A percentile compares a stretch with the other conserved stretches of the same genome.
Evolutionary conservation across 1,140 invertebrate species (phyloP).

Genomic region (silkworm (Bombyx mori)): DNA sequence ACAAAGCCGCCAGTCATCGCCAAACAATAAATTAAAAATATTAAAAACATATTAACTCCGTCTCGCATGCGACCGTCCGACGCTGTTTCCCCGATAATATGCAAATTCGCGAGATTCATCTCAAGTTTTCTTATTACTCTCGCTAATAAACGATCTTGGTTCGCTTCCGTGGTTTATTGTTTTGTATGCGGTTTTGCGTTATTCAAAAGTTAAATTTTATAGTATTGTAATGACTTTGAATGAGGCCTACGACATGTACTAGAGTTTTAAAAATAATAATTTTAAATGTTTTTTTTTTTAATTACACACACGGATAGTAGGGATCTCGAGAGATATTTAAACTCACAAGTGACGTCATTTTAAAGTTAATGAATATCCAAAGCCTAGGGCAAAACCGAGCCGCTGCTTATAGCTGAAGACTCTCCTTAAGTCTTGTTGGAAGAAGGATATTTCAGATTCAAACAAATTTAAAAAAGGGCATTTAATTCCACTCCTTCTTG

Average conservation of each 20-base stretch:
- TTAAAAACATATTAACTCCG: not conserved
- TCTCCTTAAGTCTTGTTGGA: too few species aligned
- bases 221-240: not conserved
- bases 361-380: too few species aligned
- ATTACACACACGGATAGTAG: too few species aligned
- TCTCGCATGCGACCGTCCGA: conserved; percentile 25
- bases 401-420: too few species aligned
- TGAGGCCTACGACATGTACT: not conserved
- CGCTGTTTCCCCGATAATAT: conserved; percentile 53
- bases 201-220: not conserved
- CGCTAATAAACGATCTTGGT: conserved; percentile 52
- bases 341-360: not conserved
- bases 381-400: too few species aligned
- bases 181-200: not conserved
- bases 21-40: conserved; percentile 3
- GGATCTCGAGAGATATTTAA: not conserved
- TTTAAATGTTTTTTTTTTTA: not conserved
- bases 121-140: conserved; percentile 62
- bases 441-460: too few species aligned
- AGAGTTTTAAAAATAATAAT: not conserved
- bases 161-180: too few species aligned
- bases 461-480: too few species aligned
- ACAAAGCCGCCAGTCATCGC: not conserved
- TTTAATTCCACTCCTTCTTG: too few species aligned
- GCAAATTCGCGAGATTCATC: conserved; percentile 60